phyloP scores from a whole-genome alignment of 2,113 vertebrate genomes.

The Hiodon alosoides region DNA sequence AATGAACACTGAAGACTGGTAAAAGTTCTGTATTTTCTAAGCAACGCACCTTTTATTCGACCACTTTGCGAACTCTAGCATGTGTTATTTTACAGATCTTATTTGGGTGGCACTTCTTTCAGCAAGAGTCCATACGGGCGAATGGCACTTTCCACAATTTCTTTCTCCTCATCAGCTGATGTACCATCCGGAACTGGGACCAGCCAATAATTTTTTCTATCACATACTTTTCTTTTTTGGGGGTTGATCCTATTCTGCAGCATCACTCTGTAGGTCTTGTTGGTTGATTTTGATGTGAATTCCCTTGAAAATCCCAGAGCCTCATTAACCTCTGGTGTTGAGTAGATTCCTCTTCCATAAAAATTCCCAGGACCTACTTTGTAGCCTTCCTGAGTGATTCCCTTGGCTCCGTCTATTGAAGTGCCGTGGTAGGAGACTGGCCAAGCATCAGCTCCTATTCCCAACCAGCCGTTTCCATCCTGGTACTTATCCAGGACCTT shows the following conservation, averaged over 20 bases:
- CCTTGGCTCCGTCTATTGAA: conserved; percentile 42
- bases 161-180: conserved; percentile 21
- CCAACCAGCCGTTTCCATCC: conserved; percentile 48
- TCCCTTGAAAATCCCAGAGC: conserved; percentile 40
- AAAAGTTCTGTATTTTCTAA: too few species aligned
- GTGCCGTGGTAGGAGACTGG: conserved; percentile 57
- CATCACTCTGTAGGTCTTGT: conserved; percentile 48
- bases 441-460: conserved; percentile 37
- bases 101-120: conserved; percentile 18
- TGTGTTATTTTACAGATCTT: neutral
- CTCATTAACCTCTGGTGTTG: conserved; percentile 38
- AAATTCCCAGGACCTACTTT: rapidly evolving
- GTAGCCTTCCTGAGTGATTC: conserved; percentile 33
- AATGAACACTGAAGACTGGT: too few species aligned
- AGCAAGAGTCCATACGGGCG: conserved; percentile 56
- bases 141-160: conserved; percentile 45
- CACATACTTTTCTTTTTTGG: conserved; percentile 22
- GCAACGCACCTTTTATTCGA: too few species aligned
- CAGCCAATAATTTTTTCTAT: conserved; percentile 42
- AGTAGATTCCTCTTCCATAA: conserved; percentile 51
- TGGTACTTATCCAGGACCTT: conserved; percentile 41
- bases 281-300: conserved; percentile 47
- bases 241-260: conserved; percentile 62
- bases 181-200: conserved; percentile 31
- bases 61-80: too few species aligned